Conservation (phyloP, 2,797 vertebrate genomes). For the Arctocebus calabarensis region DNA sequence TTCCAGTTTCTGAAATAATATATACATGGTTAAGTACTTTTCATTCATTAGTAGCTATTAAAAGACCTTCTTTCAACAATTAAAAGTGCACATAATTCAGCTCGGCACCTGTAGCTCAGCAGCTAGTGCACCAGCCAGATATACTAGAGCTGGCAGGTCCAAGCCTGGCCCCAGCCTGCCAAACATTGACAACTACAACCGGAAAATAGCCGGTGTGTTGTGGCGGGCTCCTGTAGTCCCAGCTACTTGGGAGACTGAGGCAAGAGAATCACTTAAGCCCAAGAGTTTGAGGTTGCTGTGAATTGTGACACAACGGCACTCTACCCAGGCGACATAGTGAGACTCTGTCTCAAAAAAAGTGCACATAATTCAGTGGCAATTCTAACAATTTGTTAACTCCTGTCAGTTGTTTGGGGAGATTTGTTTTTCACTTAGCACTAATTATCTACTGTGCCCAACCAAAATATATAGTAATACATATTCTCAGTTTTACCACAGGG, state of each 20-base stretch:
- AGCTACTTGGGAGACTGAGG: no score
- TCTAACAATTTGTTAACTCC: not conserved
- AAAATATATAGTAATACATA: not conserved
- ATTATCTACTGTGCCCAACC: not conserved
- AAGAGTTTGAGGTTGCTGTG: no score
- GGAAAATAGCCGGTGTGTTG: no score
- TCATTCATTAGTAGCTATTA: conserved; percentile 19
- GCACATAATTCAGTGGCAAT: not conserved
- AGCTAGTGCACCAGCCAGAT: no score
- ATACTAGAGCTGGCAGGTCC: no score
- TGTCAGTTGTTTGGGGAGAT: not conserved
- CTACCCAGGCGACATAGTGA: no score
- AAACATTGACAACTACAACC: no score
- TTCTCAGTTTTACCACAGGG: not conserved
- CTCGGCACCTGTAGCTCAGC: not conserved
- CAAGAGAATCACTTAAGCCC: no score
- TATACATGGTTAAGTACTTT: conserved; percentile 2
- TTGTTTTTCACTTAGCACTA: not conserved
- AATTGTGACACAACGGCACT: no score
- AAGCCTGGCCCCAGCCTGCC: no score
- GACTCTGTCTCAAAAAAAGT: not conserved
- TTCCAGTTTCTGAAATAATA: conserved; percentile 26
- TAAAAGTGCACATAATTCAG: conserved; percentile 16
- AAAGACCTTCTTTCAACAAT: not conserved
- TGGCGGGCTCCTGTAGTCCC: no score